These are phyloP conservation scores for Coleophora deauratella DNA, from an alignment of 2,888 invertebrate species.

Conservation along the genomic window DNA sequence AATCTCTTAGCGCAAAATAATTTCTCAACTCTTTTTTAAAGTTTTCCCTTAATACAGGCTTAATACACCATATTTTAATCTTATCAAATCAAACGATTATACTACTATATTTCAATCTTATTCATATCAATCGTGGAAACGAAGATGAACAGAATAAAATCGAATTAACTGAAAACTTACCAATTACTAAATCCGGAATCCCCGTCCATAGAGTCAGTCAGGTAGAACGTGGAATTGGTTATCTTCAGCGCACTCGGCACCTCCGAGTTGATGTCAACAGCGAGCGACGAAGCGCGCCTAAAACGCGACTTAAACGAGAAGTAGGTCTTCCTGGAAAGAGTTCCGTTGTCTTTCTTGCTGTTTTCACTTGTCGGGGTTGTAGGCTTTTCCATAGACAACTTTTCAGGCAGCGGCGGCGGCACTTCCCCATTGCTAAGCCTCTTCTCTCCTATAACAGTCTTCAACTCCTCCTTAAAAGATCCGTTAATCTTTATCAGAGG, in stretches of 20 bases:
- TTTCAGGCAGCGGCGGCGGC: constrained; percentile 52
- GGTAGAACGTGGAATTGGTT: constrained; percentile 81
- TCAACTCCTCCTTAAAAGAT: constrained; percentile 54
- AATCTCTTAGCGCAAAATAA: too few relatives aligned
- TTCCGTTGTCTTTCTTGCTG: constrained; percentile 53
- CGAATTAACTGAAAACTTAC: constrained; percentile 31
- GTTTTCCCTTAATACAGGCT: too few relatives aligned
- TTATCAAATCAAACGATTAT: too few relatives aligned
- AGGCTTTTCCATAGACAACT: constrained; percentile 45
- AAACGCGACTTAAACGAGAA: constrained; percentile 77
- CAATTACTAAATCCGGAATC: constrained; percentile 76
- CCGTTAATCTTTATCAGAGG: constrained; percentile 37
- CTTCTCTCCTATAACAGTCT: constrained; percentile 52
- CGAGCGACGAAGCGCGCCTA: constrained; percentile 74
- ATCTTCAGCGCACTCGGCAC: constrained; percentile 69
- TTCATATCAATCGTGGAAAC: too few relatives aligned
- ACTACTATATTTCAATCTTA: too few relatives aligned
- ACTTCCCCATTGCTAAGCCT: constrained; percentile 46
- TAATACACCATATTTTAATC: too few relatives aligned
- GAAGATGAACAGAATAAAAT: too few relatives aligned
- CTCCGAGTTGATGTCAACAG: constrained; percentile 67
- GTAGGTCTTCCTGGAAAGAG: constrained; percentile 60
- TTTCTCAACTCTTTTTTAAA: too few relatives aligned
- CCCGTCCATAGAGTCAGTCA: constrained; percentile 78
- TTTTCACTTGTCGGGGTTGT: constrained; percentile 48